A percentile compares a stretch with the other conserved stretches of the same genome.
Evolutionary conservation across 2,113 vertebrate genomes (phyloP).

Genomic region (Datnioides undecimradiatus): DNA sequence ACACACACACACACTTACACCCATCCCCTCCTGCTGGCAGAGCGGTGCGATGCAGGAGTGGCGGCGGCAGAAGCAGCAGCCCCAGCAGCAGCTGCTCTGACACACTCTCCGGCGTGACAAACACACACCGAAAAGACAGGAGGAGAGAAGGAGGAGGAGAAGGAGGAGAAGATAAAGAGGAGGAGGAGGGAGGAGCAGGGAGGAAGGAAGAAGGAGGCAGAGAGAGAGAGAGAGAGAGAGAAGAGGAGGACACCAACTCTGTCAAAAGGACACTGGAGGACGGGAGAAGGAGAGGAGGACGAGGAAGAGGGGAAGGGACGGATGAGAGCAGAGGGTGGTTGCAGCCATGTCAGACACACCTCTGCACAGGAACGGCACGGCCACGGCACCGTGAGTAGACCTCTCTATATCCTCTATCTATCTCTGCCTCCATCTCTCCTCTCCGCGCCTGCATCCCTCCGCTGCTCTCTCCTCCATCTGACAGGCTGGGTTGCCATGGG

Average conservation of each 20-base stretch:
- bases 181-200: conserved; percentile 42
- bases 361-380: conserved; percentile 77
- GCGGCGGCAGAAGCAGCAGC: conserved; percentile 57
- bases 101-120: conserved; percentile 56
- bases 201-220: conserved; percentile 5
- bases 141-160: conserved; percentile 55
- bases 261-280: conserved; percentile 45
- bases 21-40: conserved; percentile 57
- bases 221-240: not conserved
- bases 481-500: conserved; percentile 79
- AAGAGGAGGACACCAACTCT: conserved; percentile 57
- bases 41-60: conserved; percentile 62
- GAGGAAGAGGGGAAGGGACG: conserved; percentile 19
- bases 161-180: conserved; percentile 16
- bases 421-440: conserved; percentile 38
- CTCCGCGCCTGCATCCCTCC: conserved; percentile 37
- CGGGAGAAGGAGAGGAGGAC: conserved; percentile 29
- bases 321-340: conserved; percentile 40
- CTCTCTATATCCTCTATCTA: not conserved
- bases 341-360: conserved; percentile 79
- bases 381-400: conserved; percentile 74
- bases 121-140: conserved; percentile 38
- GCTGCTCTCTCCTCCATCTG: conserved; percentile 65
- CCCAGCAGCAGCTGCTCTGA: conserved; percentile 62
- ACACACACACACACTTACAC: conserved; percentile 32